Base-by-base conservation (phyloP, 35 echinoderm and acorn worm genomes). In the Holothuria glaberrima region DNA sequence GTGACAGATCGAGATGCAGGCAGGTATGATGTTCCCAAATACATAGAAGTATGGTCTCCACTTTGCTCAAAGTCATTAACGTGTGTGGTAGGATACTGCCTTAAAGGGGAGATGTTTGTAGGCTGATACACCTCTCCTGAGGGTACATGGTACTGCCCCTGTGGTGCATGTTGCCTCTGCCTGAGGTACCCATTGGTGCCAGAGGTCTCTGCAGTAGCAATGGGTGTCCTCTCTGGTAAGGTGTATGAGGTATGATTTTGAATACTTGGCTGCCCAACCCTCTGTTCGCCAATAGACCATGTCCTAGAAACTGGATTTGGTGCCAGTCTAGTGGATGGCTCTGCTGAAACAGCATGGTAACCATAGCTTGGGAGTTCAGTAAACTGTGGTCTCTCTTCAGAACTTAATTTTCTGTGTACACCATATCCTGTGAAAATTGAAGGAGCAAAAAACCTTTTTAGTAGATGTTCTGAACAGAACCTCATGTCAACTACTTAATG, bases 111-210 rank as follows among this genome's bases (percentile, higher is more conserved):
- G 26, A 30, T 6, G 62, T 27, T 71, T 19, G 85, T 16, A n/a
- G 60, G 57, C 3, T 62, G 46, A 12, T 36, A 22, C 25, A 71
- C 85, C 65, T 87, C 85, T 36, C 61, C 85, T 9, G 85, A 36
- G 10, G 85, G 61, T 10, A 87, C 85, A 70, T 87, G 60, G 25
- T 87, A 87, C 21, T 71, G 60, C 10, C 82, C 82, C 60, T 86
- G 82, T 22, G 59, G 46, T 83, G 57, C 30, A 60, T 71, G 32
- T 33, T 36, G 35, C 38, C 85, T 18, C 35, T 69, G 66, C 66
- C 34, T 48, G 12, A 62, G 9, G 66, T 71, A 67, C n/a, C 61
- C 60, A 30, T 67, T 69, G 35, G 62, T 41, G 34, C 34, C 34
- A 12, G 30, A 17, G 34, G 30, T 19, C 12, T 67, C 41, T n/a